phyloP scores from a whole-genome alignment of 1,140 invertebrate species.

The Drosophila yakuba region DNA sequence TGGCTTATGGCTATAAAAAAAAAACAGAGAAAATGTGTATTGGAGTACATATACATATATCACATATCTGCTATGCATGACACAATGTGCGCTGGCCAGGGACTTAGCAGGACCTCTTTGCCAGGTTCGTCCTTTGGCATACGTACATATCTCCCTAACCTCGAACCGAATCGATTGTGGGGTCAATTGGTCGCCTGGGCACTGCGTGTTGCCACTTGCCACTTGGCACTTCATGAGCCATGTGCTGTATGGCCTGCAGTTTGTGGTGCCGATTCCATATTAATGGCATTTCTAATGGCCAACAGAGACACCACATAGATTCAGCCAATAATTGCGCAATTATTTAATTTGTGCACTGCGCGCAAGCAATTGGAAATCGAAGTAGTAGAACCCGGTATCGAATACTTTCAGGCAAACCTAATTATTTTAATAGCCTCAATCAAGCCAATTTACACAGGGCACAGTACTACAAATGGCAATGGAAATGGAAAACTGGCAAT shows the following conservation, averaged over 20 bases:
- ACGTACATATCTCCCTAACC: neutral
- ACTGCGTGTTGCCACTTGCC: slow-evolving; percentile 10
- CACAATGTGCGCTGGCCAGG: neutral
- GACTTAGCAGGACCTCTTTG: neutral
- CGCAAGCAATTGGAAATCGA: slow-evolving; percentile 25
- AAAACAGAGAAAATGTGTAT: slow-evolving; percentile 46
- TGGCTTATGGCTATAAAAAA: slow-evolving; percentile 49
- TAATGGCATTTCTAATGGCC: slow-evolving; percentile 28
- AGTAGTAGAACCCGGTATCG: neutral
- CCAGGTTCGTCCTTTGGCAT: neutral
- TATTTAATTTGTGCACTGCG: slow-evolving; percentile 51
- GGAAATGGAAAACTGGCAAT: neutral
- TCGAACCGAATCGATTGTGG: slow-evolving; percentile 20
- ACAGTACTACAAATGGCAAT: no score
- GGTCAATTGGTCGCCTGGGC: slow-evolving; percentile 11
- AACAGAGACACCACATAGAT: slow-evolving; percentile 26
- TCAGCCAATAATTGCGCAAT: slow-evolving; percentile 64
- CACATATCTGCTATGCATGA: slow-evolving; percentile 27
- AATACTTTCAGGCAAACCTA: slow-evolving; percentile 16
- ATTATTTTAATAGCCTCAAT: slow-evolving; percentile 78
- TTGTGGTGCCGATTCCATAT: slow-evolving; percentile 19
- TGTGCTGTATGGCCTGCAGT: neutral
- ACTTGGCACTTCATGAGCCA: slow-evolving; percentile 7
- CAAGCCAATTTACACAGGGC: slow-evolving; percentile 55
- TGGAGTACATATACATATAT: slow-evolving; percentile 7